A percentile compares a stretch with the other conserved stretches of the same genome.
phyloP scores from a whole-genome alignment of 2,113 vertebrate species.

The Mugil cephalus region DNA sequence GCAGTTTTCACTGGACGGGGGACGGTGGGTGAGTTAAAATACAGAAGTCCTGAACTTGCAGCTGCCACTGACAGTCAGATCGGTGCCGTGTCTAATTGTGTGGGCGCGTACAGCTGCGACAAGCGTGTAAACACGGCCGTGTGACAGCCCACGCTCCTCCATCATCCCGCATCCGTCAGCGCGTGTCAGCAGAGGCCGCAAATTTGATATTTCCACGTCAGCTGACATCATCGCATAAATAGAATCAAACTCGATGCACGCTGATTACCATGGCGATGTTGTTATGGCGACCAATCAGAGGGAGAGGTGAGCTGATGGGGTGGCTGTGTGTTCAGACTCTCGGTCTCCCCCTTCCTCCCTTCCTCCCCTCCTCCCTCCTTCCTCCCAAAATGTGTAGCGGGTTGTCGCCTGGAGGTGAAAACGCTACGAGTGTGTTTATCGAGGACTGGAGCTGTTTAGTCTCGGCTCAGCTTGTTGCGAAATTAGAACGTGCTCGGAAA shows the following conservation, averaged over 20 bases:
- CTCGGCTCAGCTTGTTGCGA: constrained; percentile 24
- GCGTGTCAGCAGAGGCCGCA: constrained; percentile 14
- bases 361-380: neutral
- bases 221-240: constrained; percentile 59
- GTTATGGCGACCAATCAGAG: constrained; percentile 77
- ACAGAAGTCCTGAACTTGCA: neutral
- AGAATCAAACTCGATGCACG: constrained; percentile 49
- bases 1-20: no score
- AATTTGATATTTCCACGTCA: constrained; percentile 40
- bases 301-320: constrained; percentile 65
- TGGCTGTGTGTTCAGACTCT: constrained; percentile 32
- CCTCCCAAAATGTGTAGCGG: constrained; percentile 14
- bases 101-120: neutral
- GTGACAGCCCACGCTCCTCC: constrained; percentile 12
- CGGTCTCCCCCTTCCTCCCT: no score
- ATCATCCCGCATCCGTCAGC: constrained; percentile 23
- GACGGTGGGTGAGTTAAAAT: neutral
- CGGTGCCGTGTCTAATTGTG: neutral
- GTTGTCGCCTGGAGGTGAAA: constrained; percentile 24
- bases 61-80: neutral
- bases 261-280: constrained; percentile 76
- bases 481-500: constrained; percentile 18
- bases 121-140: neutral
- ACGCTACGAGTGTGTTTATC: constrained; percentile 37
- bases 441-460: constrained; percentile 31